Evolutionary conservation across 2,797 vertebrate species (phyloP), one percentile per base, ranked within the genome.

Genomic region (Lepus oiostolus): DNA sequence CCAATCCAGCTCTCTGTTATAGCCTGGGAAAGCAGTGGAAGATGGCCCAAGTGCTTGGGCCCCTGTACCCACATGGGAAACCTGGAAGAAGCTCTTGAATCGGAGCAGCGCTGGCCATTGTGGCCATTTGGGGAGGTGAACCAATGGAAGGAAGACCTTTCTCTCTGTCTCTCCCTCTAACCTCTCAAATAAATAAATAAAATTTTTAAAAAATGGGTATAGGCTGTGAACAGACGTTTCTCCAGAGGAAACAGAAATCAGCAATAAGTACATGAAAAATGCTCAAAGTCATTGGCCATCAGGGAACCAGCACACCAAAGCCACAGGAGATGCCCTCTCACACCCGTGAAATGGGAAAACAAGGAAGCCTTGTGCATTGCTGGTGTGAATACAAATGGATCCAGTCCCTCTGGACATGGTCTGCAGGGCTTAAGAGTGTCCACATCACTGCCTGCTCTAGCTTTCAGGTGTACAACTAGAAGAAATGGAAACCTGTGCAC

Each of bases 381-480:
- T n/a, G 47, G 47, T 10, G 32, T 63, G 83, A 28, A 86, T 0
- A 22, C 0, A 70, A 19, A 35, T 14, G 1, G 26, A 24, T 9
- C 38, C 19, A 2, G 72, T 35, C 62, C 7, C n/a, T 19, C 5
- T 50, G 47, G 80, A 70, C 14, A 26, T 32, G 13, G 11, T 4
- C 17, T 58, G 54, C 54, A 16, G 54, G 54, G 54, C 54, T 58
- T 16, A 67, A 2, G 13, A 75, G n/a, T 28, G 11, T 1, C 4
- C 95, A 79, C 0, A 11, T 11, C 54, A 58, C 35, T 28, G 24
- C 0, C 32, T 47, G 10, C 19, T 26, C 21, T 19, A 28, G 42
- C 21, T 16, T 19, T 11, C 24, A 47, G 26, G 24, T 9, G 16
- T 0, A n/a, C 0, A 24, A 35, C 38, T 32, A 9, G n/a, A 32